Evolutionary conservation across 2,113 vertebrate genomes (phyloP), one percentile per base, ranked within the genome.

Genomic region (Anhinga rufa): DNA sequence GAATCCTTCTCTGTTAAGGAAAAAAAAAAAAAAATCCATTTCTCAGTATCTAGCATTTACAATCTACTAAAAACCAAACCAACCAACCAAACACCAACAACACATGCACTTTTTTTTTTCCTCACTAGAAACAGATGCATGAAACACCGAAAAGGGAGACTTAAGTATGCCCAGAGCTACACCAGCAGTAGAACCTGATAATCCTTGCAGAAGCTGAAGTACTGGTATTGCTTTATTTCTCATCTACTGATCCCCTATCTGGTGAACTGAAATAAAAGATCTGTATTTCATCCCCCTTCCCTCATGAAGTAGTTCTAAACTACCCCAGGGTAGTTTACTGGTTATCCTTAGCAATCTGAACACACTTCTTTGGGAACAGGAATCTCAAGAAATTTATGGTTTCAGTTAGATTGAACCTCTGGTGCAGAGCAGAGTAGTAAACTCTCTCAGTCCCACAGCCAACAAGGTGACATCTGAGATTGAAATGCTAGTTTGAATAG

Each of bases 1-100:
- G 98, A 98, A 99, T 99, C 98, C 99, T 99, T 96, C 99, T 99
- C 99, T 99, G 94, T 32, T 92, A 96, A 32, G 51, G 19, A 22
- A 26, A 2, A 11, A 5, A 32, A n/a, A n/a, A n/a, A 28, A 28
- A 44, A 68, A 46, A 17, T 11, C 10, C 4, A 54, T 57, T 85
- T 81, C 29, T 90, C 26, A 91, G 29, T 54, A 90, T 25, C 10
- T 32, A 14, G 17, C 18, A 14, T 38, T 64, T 48, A 64, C 38
- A 34, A 61, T 17, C 34, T 76, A 88, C 10, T 55, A 17, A 38
- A n/a, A 46, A 46, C 42, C 42, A 49, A 64, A 38, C 9, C 31
- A 18, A 61, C 18, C 18, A 52, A 21, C 11, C 11, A 61, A 52
- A 20, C 11, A 38, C 46, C 46, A 48, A 48, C 24, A 69, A 11